A percentile compares a stretch with the other conserved stretches of the same genome.
Conservation (phyloP, 2,797 vertebrate species). For the Orientallactaga sibirica region DNA sequence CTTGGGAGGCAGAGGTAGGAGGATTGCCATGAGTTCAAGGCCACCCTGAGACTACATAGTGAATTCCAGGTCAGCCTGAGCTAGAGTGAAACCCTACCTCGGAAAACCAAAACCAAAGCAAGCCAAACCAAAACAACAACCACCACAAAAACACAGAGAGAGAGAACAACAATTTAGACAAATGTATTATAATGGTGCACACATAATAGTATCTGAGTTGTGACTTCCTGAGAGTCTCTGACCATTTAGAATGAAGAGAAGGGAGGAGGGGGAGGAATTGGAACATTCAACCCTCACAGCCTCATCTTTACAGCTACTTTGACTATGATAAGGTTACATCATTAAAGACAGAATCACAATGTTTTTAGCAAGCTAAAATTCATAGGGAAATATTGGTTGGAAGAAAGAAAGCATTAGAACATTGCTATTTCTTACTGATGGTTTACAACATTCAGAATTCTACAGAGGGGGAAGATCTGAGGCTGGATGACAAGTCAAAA, state of each 20-base stretch:
- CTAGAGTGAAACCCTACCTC: too few species aligned
- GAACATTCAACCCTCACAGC: neutral
- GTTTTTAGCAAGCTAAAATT: slow-evolving; percentile 50
- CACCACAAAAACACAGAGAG: too few species aligned
- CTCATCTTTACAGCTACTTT: slow-evolving; percentile 42
- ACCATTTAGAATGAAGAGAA: too few species aligned
- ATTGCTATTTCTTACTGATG: neutral
- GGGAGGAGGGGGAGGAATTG: neutral
- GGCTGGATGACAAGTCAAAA: neutral
- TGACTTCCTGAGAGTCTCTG: too few species aligned
- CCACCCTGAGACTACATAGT: too few species aligned
- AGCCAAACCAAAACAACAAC: too few species aligned
- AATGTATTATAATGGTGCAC: slow-evolving; percentile 3
- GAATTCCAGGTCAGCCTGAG: too few species aligned
- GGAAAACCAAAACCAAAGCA: too few species aligned
- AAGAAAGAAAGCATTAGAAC: slow-evolving; percentile 52
- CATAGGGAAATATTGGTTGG: slow-evolving; percentile 33
- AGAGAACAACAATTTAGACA: neutral
- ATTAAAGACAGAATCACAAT: slow-evolving; percentile 10
- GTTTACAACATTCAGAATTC: slow-evolving; percentile 30
- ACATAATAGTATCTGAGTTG: neutral
- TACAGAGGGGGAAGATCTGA: neutral
- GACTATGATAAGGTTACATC: slow-evolving; percentile 26
- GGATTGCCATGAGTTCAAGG: too few species aligned
- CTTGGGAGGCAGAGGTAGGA: too few species aligned